Conservation (phyloP, 1,140 invertebrate species). For the Mercenaria mercenaria region DNA sequence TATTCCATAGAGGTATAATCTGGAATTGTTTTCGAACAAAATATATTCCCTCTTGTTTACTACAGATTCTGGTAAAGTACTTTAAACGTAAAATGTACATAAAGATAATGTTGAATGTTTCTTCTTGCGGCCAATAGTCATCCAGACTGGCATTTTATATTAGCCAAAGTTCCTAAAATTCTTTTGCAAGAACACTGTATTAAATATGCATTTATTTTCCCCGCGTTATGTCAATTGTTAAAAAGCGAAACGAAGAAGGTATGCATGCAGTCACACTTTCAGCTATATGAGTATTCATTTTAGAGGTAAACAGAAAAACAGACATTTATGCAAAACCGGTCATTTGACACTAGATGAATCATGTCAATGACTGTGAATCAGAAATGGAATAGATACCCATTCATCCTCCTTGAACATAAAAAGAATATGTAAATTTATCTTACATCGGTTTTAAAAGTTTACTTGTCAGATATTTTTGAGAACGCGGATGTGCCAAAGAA, state of each 20-base stretch:
- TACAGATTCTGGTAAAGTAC: background rate
- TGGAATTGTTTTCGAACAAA: too few species aligned
- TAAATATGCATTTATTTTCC: slow-evolving; percentile 44
- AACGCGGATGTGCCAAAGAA: too few species aligned
- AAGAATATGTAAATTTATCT: too few species aligned
- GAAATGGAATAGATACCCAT: too few species aligned
- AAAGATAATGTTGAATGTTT: background rate
- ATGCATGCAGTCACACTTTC: background rate
- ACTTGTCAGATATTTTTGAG: too few species aligned
- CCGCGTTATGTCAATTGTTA: slow-evolving; percentile 21
- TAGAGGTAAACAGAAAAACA: background rate
- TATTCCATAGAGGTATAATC: too few species aligned
- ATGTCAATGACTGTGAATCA: too few species aligned
- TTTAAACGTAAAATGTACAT: background rate
- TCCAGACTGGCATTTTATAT: slow-evolving; percentile 11
- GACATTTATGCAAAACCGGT: too few species aligned
- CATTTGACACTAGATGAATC: too few species aligned
- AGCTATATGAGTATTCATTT: background rate
- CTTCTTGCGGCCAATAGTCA: background rate
- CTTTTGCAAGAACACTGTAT: background rate
- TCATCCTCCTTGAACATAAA: too few species aligned
- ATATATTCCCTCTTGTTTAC: too few species aligned
- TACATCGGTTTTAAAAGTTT: too few species aligned
- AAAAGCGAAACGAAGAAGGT: slow-evolving; percentile 16
- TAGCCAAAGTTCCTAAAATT: slow-evolving; percentile 2